Evolutionary conservation across 2,797 vertebrate genomes (phyloP).

Genomic region (Pygocentrus nattereri): DNA sequence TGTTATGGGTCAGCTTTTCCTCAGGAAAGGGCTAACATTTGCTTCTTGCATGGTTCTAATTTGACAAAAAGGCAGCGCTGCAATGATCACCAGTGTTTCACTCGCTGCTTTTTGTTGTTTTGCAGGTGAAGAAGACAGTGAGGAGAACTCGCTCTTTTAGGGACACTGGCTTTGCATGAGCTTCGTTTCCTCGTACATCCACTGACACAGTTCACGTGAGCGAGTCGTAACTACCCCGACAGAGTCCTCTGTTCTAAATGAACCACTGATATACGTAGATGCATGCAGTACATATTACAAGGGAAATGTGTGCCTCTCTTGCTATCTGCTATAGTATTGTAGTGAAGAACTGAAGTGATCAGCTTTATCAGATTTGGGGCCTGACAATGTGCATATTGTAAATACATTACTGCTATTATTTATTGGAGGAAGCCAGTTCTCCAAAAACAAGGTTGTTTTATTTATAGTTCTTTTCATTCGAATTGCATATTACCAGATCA

Average conservation of each 20-base stretch:
- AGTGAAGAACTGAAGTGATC: slow-evolving; percentile 55
- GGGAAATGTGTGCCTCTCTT: slow-evolving; percentile 42
- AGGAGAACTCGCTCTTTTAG: slow-evolving; percentile 80
- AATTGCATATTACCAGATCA: slow-evolving; percentile 73
- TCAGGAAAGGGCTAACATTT: background rate
- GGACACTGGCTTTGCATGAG: slow-evolving; percentile 16
- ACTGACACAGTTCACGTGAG: slow-evolving; percentile 60
- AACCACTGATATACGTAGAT: slow-evolving; percentile 54
- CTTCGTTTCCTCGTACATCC: slow-evolving; percentile 57
- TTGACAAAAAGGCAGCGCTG: background rate
- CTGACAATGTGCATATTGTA: slow-evolving; percentile 91
- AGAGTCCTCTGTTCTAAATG: slow-evolving; percentile 42
- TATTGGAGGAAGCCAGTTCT: slow-evolving; percentile 88
- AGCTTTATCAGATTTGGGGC: slow-evolving; percentile 67
- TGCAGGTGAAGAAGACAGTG: slow-evolving; percentile 69
- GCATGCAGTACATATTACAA: slow-evolving; percentile 58
- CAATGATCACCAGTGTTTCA: slow-evolving; percentile 7
- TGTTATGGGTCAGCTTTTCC: background rate
- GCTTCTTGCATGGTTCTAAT: background rate
- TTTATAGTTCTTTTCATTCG: slow-evolving; percentile 80
- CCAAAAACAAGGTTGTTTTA: slow-evolving; percentile 70
- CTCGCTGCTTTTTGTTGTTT: slow-evolving; percentile 40
- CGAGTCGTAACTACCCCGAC: slow-evolving; percentile 41
- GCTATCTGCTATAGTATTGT: slow-evolving; percentile 40
- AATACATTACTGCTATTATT: slow-evolving; percentile 91